Evolutionary conservation across 2,888 invertebrate species (phyloP).

Genomic region (Phytoseiulus persimilis): DNA sequence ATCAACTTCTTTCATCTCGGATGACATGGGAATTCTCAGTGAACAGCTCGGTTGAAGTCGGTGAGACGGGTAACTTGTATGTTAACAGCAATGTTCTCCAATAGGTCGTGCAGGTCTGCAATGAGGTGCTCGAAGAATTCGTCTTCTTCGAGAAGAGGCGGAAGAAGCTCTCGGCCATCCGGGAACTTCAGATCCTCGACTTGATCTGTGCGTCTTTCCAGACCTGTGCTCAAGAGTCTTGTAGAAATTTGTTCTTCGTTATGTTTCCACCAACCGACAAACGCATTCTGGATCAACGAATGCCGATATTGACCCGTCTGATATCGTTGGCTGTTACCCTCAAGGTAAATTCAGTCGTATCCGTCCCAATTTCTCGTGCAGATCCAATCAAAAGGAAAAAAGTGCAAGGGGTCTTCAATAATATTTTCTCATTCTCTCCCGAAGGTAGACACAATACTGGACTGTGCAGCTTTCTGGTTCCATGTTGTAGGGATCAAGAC

Average conservation of each 20-base stretch:
- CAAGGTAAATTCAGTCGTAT: neutral
- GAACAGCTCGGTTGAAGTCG: neutral
- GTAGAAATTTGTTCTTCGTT: slow-evolving; percentile 26
- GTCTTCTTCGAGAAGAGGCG: slow-evolving; percentile 19
- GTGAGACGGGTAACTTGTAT: neutral
- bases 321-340: slow-evolving; percentile 16
- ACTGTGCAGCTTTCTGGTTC: slow-evolving; percentile 33
- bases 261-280: slow-evolving; percentile 22
- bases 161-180: neutral
- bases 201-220: slow-evolving; percentile 24
- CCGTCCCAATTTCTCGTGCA: neutral
- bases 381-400: too few species aligned
- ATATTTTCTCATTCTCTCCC: neutral
- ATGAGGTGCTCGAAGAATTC: slow-evolving; percentile 24
- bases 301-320: slow-evolving; percentile 15
- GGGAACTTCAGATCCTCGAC: slow-evolving; percentile 12
- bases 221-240: slow-evolving; percentile 7
- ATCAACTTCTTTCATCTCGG: neutral
- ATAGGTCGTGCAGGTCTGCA: slow-evolving; percentile 20
- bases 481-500: slow-evolving; percentile 25
- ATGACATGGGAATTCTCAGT: neutral
- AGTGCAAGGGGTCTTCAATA: neutral
- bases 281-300: slow-evolving; percentile 12
- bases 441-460: slow-evolving; percentile 1
- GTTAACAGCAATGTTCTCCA: neutral